Conservation (phyloP, 2,888 invertebrate genomes). For the Hetaerina titia region DNA sequence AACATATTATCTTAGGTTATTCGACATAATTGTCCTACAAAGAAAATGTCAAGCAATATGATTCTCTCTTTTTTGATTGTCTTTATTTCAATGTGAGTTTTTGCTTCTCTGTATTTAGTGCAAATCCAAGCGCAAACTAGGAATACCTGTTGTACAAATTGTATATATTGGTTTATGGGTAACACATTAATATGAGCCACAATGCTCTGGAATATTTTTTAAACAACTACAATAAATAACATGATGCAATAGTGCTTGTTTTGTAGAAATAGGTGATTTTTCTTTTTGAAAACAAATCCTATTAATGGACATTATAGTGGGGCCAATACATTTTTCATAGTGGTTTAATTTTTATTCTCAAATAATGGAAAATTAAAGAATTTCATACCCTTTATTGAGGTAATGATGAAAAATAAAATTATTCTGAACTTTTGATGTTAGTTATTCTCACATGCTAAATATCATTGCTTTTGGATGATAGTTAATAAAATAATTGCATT, state of each 20-base stretch:
- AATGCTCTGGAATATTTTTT: conserved; percentile 62
- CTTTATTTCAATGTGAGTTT: background rate
- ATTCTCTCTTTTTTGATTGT: background rate
- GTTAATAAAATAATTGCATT: background rate
- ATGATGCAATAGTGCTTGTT: conserved; percentile 56
- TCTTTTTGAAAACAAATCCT: conserved; percentile 34
- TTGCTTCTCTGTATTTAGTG: conserved; percentile 3
- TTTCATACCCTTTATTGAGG: background rate
- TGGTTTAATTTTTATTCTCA: conserved; percentile 39
- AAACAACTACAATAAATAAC: conserved; percentile 49
- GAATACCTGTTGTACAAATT: conserved; percentile 55
- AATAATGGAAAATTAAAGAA: background rate
- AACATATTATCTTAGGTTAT: background rate
- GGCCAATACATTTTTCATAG: conserved; percentile 44
- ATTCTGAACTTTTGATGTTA: background rate
- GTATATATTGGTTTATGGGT: conserved; percentile 53
- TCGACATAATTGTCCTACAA: background rate
- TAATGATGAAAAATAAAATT: background rate
- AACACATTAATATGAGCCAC: conserved; percentile 14
- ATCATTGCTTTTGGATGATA: conserved; percentile 6
- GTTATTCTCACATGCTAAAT: conserved; percentile 28
- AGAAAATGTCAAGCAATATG: background rate
- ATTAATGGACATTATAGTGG: background rate
- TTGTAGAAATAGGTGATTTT: conserved; percentile 39
- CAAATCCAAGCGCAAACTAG: background rate